phyloP scores from a whole-genome alignment of 2,113 vertebrate species.

The Platycercus adscitus region DNA sequence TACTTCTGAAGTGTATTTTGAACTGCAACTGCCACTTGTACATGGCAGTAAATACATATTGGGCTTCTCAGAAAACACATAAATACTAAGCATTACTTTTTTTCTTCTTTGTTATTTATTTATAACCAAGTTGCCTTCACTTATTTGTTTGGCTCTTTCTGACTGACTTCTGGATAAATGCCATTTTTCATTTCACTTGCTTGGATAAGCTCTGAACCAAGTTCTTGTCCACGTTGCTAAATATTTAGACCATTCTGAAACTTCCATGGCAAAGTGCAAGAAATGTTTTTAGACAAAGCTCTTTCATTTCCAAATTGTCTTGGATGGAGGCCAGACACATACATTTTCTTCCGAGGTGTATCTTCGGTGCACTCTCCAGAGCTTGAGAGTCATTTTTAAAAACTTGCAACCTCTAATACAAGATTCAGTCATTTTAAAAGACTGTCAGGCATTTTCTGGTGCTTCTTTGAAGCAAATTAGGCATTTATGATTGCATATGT shows the following conservation, averaged over 20 bases:
- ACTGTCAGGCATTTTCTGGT: not conserved
- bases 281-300: not conserved
- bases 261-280: not conserved
- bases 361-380: not conserved
- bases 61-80: conserved; percentile 9
- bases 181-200: not conserved
- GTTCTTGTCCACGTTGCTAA: not conserved
- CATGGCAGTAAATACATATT: not conserved
- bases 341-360: not conserved
- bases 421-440: not conserved
- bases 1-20: not conserved
- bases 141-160: not conserved
- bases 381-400: not conserved
- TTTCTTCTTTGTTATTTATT: not conserved
- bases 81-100: not conserved
- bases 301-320: conserved; percentile 4
- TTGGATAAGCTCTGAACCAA: not conserved
- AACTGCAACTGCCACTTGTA: not conserved
- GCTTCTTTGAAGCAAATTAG: not conserved
- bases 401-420: not conserved
- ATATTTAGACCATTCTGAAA: conserved; percentile 1
- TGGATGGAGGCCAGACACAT: not conserved
- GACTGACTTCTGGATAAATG: not conserved
- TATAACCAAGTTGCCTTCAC: not conserved
- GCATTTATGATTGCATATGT: not conserved